Conservation (phyloP, 2,113 vertebrate species). For the Grammomys surdaster region DNA sequence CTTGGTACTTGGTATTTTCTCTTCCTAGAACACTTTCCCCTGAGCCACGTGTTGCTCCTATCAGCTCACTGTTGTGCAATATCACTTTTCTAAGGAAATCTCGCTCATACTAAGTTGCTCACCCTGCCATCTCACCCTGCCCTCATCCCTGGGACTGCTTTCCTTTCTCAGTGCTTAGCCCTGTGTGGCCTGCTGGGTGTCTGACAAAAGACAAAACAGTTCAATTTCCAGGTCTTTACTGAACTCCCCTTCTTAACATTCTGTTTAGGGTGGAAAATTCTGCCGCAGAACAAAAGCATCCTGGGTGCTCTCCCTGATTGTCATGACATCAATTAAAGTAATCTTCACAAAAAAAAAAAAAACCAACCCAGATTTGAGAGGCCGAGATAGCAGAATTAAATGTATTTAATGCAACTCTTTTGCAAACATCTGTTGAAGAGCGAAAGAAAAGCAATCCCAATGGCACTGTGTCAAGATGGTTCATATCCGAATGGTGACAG, state of each 20-base stretch:
- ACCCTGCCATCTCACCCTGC: background rate
- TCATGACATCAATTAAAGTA: slow-evolving; percentile 76
- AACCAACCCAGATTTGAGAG: background rate
- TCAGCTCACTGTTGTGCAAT: background rate
- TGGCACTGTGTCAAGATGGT: background rate
- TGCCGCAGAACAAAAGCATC: slow-evolving; percentile 73
- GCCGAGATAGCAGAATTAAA: slow-evolving; percentile 64
- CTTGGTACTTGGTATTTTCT: background rate
- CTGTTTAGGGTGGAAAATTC: slow-evolving; percentile 76
- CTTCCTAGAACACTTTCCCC: background rate
- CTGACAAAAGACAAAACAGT: slow-evolving; percentile 56
- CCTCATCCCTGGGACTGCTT: background rate
- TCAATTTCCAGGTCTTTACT: slow-evolving; percentile 69
- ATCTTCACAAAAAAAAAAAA: background rate
- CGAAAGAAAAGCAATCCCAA: slow-evolving; percentile 24
- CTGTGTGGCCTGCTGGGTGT: background rate
- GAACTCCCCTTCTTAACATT: slow-evolving; percentile 64
- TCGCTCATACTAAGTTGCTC: background rate
- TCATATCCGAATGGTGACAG: background rate
- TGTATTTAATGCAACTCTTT: slow-evolving; percentile 19
- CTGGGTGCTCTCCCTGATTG: slow-evolving; percentile 61
- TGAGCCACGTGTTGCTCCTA: background rate
- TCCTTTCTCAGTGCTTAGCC: background rate
- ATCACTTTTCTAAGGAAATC: background rate
- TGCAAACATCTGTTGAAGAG: slow-evolving; percentile 57